Conservation (phyloP, 2,113 vertebrate genomes). For the Chrysochloris asiatica region DNA sequence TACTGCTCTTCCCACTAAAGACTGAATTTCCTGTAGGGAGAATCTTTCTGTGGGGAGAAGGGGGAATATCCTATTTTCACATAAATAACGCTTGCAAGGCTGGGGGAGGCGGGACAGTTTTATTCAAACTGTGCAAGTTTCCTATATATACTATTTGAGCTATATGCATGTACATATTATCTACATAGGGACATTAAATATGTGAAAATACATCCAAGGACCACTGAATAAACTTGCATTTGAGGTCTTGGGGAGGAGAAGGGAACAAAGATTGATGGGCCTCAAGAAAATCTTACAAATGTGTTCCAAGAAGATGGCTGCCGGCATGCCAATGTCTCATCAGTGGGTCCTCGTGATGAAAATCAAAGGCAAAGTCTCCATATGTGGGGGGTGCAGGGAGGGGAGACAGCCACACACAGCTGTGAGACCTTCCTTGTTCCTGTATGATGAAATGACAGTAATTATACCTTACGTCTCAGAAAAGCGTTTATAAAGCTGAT, state of each 20-base stretch:
- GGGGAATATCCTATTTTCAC: not conserved
- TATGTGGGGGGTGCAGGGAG: not conserved
- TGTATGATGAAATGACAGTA: slow-evolving; percentile 60
- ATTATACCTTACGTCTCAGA: slow-evolving; percentile 53
- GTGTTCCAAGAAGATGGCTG: not conserved
- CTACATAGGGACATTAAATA: too few species aligned
- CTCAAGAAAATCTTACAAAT: not conserved
- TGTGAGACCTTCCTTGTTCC: slow-evolving; percentile 32
- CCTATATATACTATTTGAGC: not conserved
- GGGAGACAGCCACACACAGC: slow-evolving; percentile 38
- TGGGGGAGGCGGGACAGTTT: not conserved
- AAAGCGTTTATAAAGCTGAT: slow-evolving; percentile 1
- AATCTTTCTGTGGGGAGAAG: too few species aligned
- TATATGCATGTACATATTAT: not conserved
- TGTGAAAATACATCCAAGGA: not conserved
- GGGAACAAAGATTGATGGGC: not conserved
- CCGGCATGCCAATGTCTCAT: not conserved
- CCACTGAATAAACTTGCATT: not conserved
- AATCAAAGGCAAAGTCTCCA: slow-evolving; percentile 48
- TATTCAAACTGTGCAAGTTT: not conserved
- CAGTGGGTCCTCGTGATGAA: slow-evolving; percentile 31
- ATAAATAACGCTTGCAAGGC: not conserved
- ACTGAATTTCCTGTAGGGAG: not conserved
- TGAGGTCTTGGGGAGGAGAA: not conserved
- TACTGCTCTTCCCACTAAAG: not conserved